Evolutionary conservation across 2,888 invertebrate species (phyloP), one percentile per base, ranked within the genome.

Genomic region (Brachypalpus laphriformis): DNA sequence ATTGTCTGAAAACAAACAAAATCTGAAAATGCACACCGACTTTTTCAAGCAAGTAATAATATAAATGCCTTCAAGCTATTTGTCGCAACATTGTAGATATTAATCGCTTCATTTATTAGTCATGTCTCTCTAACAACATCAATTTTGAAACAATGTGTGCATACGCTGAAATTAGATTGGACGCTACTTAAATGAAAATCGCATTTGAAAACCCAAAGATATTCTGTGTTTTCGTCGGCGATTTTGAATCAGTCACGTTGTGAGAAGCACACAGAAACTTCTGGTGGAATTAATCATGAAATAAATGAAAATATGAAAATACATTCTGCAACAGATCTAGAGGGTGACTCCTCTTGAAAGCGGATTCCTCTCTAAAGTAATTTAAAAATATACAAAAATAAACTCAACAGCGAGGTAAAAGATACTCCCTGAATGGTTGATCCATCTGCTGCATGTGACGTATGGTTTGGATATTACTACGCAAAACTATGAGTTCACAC

Each of bases 401-500:
- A 40, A n/a, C 4, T 14, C 20, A 20, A 9, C 22, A 9, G 22
- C n/a, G 18, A 14, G 18, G 7, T 22, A 14, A 14, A 28, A 56
- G 6, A 18, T 40, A 14, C 14, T 3, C n/a, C 4, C 45, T 28
- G 51, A 14, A 8, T 51, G 18, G 14, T 9, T 49, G 28, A 40
- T 20, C 34, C 34, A 63, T 20, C 1, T 11, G n/a, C 3, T n/a
- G 45, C 9, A 31, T 68, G 40, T 49, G 28, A 42, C 20, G 37
- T 14, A 45, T 54, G 8, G 9, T 63, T 77, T 37, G 8, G 16
- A 7, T 20, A 4, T 11, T 16, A 37, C 34, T 2, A 20, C 61
- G 20, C 49, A 47, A 42, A 45, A 47, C 28, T 25, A 66, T 1
- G 66, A 45, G 34, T 77, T 82, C 82, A 42, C 82, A 82, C 82